Conservation (phyloP, 2,797 vertebrate species). For the Centropyge bicolor region DNA sequence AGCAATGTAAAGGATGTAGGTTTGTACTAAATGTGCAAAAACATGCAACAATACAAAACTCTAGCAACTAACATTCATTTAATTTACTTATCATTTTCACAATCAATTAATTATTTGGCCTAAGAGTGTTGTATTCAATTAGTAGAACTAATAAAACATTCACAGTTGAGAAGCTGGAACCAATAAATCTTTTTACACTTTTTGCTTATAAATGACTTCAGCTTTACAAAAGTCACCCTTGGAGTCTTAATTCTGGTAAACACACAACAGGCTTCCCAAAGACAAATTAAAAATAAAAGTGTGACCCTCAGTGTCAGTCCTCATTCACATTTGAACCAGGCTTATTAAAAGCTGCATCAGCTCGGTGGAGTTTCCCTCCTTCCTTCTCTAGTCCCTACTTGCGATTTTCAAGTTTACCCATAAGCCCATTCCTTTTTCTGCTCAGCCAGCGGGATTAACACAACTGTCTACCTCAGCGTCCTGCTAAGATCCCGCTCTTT, state of each 20-base stretch:
- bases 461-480: slow-evolving; percentile 69
- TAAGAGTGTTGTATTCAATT: neutral
- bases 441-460: slow-evolving; percentile 72
- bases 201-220: neutral
- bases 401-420: slow-evolving; percentile 49
- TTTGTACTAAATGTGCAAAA: neutral
- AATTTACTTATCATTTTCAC: neutral
- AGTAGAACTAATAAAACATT: neutral
- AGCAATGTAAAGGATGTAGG: neutral
- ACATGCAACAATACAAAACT: neutral
- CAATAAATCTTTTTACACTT: neutral
- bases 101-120: neutral
- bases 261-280: neutral
- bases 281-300: neutral
- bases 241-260: neutral
- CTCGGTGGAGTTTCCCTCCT: slow-evolving; percentile 44
- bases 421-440: slow-evolving; percentile 63
- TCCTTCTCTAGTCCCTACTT: slow-evolving; percentile 19
- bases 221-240: neutral
- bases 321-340: slow-evolving; percentile 20
- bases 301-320: slow-evolving; percentile 5
- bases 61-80: neutral
- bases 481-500: slow-evolving; percentile 59
- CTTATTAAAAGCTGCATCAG: slow-evolving; percentile 48
- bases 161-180: neutral